These are phyloP conservation scores for Halictus ligatus DNA, from an alignment of 2,888 invertebrate genomes.

Conservation along the genomic window DNA sequence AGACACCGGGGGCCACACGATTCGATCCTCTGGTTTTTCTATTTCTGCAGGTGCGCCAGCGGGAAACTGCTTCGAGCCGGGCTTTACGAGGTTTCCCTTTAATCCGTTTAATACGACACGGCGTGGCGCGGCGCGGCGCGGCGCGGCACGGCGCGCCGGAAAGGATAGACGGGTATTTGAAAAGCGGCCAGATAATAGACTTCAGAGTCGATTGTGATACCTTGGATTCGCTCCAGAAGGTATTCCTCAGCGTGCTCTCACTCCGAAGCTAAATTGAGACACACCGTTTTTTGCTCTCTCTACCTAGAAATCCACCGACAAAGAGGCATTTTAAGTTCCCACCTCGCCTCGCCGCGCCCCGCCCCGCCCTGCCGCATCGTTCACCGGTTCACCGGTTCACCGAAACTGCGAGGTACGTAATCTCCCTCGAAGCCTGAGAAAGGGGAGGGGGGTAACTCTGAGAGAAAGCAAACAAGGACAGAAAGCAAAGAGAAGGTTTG, in stretches of 20 bases:
- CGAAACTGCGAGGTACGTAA: too few species aligned
- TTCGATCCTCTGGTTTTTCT: background rate
- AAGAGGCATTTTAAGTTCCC: background rate
- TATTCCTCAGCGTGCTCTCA: background rate
- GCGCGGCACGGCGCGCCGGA: too few species aligned
- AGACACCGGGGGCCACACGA: background rate
- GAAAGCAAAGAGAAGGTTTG: background rate
- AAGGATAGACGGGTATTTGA: constrained; percentile 4
- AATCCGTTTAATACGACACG: constrained; percentile 3
- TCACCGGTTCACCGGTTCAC: background rate
- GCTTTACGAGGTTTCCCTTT: background rate
- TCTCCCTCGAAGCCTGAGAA: too few species aligned
- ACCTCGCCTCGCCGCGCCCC: too few species aligned
- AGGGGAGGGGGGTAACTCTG: too few species aligned
- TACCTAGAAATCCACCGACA: background rate
- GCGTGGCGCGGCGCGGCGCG: background rate
- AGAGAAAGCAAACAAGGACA: background rate
- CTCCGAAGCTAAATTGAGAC: background rate
- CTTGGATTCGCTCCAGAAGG: constrained; percentile 7
- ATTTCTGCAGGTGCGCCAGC: background rate
- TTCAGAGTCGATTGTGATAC: background rate
- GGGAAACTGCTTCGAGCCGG: background rate
- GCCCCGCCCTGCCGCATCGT: background rate
- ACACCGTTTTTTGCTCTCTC: background rate
- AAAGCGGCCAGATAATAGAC: background rate